A percentile compares a stretch with the other conserved stretches of the same genome.
phyloP scores from a whole-genome alignment of 2,113 vertebrate genomes.

The Esox niger region DNA sequence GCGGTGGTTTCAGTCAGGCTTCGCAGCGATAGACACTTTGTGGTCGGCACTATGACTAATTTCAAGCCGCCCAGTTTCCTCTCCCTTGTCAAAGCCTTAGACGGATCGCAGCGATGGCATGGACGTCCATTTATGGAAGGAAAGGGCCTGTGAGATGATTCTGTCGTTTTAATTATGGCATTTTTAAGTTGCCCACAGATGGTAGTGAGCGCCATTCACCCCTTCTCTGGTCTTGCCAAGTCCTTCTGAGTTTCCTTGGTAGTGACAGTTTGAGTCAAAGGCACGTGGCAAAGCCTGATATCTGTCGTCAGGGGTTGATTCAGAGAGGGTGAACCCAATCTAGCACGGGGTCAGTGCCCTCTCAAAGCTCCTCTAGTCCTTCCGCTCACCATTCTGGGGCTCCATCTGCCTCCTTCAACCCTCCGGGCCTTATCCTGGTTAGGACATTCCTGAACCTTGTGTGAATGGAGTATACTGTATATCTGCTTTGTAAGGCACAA shows the following conservation, averaged over 20 bases:
- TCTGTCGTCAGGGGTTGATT: too few species aligned
- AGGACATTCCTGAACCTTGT: too few species aligned
- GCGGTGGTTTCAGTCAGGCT: conserved; percentile 18
- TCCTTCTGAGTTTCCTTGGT: neutral
- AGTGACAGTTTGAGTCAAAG: neutral
- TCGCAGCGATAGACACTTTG: conserved; percentile 30
- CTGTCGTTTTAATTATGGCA: conserved; percentile 35
- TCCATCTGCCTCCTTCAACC: too few species aligned
- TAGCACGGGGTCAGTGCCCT: conserved; percentile 23
- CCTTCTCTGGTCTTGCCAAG: too few species aligned
- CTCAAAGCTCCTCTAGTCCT: neutral
- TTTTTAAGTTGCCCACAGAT: neutral
- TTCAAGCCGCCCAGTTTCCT: conserved; percentile 1
- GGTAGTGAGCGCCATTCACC: neutral
- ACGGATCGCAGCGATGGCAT: conserved; percentile 34
- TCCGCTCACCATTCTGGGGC: too few species aligned
- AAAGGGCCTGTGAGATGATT: conserved; percentile 12
- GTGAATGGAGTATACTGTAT: too few species aligned
- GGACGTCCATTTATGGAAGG: conserved; percentile 22
- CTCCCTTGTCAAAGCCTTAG: conserved; percentile 18
- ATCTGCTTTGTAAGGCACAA: too few species aligned
- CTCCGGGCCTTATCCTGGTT: too few species aligned
- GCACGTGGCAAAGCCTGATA: too few species aligned
- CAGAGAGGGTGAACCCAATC: conserved; percentile 8
- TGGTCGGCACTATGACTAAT: conserved; percentile 42